These are phyloP conservation scores for Nothocercus julius DNA, from an alignment of 2,113 vertebrate genomes.

Conservation along the genomic window DNA sequence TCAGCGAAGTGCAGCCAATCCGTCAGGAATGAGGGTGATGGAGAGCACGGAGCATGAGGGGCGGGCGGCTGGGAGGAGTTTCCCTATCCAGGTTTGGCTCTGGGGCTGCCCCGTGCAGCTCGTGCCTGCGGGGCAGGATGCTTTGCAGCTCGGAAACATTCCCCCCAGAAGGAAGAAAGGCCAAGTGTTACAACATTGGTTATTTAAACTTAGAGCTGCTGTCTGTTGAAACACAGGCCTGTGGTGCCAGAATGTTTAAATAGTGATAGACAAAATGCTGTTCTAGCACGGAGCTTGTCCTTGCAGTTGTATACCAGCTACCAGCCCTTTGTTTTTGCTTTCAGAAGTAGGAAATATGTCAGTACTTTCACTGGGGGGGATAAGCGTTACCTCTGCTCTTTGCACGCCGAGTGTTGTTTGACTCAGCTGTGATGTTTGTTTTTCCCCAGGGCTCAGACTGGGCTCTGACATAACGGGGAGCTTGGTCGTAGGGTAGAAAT, in stretches of 20 bases:
- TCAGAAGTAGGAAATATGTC: not conserved
- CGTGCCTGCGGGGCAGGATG: not conserved
- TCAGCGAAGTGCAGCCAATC: not conserved
- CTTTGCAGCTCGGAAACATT: too few relatives aligned
- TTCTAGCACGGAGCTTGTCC: not conserved
- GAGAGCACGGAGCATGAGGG: not conserved
- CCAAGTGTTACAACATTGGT: not conserved
- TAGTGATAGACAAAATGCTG: not conserved
- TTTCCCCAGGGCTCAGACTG: not conserved
- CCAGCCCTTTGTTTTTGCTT: not conserved
- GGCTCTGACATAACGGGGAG: not conserved
- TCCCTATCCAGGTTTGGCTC: not conserved
- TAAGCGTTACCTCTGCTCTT: not conserved
- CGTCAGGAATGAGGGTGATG: not conserved
- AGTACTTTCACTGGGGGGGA: rapidly evolving
- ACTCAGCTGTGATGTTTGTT: not conserved
- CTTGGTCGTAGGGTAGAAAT: not conserved
- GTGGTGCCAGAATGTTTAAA: not conserved
- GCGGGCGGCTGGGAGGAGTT: not conserved
- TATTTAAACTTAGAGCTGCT: not conserved
- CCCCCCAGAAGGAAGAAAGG: not conserved
- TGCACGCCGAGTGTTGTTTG: not conserved
- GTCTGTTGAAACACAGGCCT: not conserved
- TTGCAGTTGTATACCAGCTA: not conserved
- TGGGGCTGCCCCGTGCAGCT: not conserved